Evolutionary conservation across 2,888 invertebrate genomes (phyloP), one percentile per base, ranked within the genome.

Genomic region (Polyommatus icarus): DNA sequence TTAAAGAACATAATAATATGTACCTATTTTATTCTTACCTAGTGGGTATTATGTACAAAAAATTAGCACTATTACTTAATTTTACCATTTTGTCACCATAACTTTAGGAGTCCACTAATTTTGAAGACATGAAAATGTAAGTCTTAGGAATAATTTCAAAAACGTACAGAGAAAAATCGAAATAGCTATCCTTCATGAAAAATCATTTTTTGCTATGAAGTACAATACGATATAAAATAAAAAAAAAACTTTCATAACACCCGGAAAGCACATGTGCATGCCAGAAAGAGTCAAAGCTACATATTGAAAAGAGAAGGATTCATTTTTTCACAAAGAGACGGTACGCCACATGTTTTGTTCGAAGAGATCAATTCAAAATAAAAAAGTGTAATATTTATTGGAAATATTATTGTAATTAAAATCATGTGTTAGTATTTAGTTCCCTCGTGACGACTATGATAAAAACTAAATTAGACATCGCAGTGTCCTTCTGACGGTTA

Each of bases 191-290:
- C 24, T 61, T 61, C 24, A 24, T 61, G 24, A 67, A 67, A 67
- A 29, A 77, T 61, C 15, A 24, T 36, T 61, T 73, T 77, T 57
- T 46, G 59, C 72, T 61, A 40, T 77, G 61, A 59, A 73, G 61
- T 73, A 40, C 61, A 85, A 83, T 85, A 84, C 82, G 85, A 85
- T 83, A 84, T 85, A 87, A 87, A 89, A 88, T 88, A 0, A 86
- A 89, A 85, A 88, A 88, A 87, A 87, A 83, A 83, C 88, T 89
- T 88, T 89, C 88, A 89, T 89, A 86, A 83, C 91, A 91, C 85
- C 84, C 88, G 88, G 88, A 84, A 83, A 87, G 84, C 91, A 91
- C 90, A 91, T 91, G 91, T 91, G 88, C 77, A 76, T 82, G 46
- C 76, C 75, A 78, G 85, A 89, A 54, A 76, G 86, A 78, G 90